phyloP scores from a whole-genome alignment of 2,113 vertebrate genomes.

The Prionailurus viverrinus region DNA sequence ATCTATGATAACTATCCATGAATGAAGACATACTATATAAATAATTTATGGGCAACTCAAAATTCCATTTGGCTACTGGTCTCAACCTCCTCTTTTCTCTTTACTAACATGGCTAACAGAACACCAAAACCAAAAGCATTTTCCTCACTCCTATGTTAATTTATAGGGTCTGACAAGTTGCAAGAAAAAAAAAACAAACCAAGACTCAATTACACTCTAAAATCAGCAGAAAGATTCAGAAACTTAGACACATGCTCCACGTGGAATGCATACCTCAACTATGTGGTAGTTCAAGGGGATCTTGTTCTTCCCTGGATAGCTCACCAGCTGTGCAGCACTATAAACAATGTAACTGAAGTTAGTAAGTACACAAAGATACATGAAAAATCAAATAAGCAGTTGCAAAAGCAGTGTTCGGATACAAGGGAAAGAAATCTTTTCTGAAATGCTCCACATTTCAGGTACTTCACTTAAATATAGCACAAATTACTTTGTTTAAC shows the following conservation, averaged over 20 bases:
- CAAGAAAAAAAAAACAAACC: neutral
- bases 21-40: constrained; percentile 50
- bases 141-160: constrained; percentile 33
- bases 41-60: constrained; percentile 43
- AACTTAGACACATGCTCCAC: neutral
- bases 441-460: constrained; percentile 42
- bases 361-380: constrained; percentile 14
- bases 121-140: constrained; percentile 25
- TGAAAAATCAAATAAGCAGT: neutral
- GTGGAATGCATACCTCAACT: constrained; percentile 92
- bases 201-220: neutral
- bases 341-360: constrained; percentile 49
- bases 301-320: constrained; percentile 98
- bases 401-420: constrained; percentile 45
- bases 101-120: constrained; percentile 60
- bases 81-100: constrained; percentile 57
- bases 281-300: constrained; percentile 99
- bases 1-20: constrained; percentile 15
- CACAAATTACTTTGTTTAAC: constrained; percentile 39
- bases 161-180: constrained; percentile 58
- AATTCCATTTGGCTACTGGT: constrained; percentile 38
- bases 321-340: constrained; percentile 97
- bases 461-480: constrained; percentile 28
- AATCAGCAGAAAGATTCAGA: constrained; percentile 43
- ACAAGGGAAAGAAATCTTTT: neutral